phyloP scores from a whole-genome alignment of 2,888 invertebrate genomes.

The Melanchra persicariae region DNA sequence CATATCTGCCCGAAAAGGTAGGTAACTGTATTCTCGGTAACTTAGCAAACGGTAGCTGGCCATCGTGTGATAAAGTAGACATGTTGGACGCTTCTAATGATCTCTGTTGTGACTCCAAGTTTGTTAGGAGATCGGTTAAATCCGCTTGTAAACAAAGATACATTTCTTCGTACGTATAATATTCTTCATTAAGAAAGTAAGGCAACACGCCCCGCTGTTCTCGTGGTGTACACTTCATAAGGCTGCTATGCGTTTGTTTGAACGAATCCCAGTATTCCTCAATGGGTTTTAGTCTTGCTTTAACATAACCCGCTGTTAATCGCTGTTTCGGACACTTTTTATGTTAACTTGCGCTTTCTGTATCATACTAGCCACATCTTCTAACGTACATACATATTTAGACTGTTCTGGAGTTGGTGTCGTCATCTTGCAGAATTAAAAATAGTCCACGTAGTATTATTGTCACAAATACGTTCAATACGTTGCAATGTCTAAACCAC shows the following conservation, averaged over 20 bases:
- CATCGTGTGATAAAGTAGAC: constrained; percentile 10
- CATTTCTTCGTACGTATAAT: constrained; percentile 47
- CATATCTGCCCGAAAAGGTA: too few species aligned
- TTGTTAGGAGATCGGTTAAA: constrained; percentile 22
- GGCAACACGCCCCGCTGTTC: constrained; percentile 30
- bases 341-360: constrained; percentile 21
- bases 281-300: constrained; percentile 48
- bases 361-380: constrained; percentile 50
- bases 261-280: constrained; percentile 59
- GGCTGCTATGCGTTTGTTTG: constrained; percentile 37
- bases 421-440: not conserved
- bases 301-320: constrained; percentile 57
- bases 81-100: not conserved
- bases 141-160: constrained; percentile 38
- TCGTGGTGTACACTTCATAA: too few species aligned
- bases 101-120: not conserved
- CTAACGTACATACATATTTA: constrained; percentile 30
- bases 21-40: too few species aligned
- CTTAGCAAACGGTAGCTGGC: too few species aligned
- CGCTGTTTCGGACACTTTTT: constrained; percentile 56
- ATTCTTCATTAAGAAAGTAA: constrained; percentile 60
- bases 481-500: too few species aligned
- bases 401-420: constrained; percentile 8
- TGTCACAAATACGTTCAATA: too few species aligned
- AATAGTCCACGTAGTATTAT: too few species aligned